Conservation (phyloP, 2,888 invertebrate genomes). For the Trachelus iudaicus region DNA sequence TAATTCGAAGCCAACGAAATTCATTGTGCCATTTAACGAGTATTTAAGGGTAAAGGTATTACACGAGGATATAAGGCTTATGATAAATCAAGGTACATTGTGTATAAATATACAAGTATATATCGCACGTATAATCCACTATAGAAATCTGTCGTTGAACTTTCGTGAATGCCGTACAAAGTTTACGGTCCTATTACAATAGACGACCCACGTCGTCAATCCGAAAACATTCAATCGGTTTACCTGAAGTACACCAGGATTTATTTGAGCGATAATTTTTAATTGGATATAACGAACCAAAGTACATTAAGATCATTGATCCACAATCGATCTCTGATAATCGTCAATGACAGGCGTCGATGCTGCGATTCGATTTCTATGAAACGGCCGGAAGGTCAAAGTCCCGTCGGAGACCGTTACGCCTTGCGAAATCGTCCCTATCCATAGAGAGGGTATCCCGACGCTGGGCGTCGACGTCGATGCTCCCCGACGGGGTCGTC, state of each 20-base stretch:
- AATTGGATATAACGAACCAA: neutral
- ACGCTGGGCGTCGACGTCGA: too few species aligned
- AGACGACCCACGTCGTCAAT: neutral
- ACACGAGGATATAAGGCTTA: neutral
- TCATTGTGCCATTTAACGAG: neutral
- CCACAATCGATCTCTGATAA: too few species aligned
- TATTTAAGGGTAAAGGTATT: too few species aligned
- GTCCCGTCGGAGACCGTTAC: too few species aligned
- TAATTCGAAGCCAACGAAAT: neutral
- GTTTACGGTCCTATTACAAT: neutral
- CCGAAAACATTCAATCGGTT: neutral
- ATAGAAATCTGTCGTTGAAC: neutral
- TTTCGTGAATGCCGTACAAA: neutral
- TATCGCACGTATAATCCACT: neutral
- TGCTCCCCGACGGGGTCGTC: neutral
- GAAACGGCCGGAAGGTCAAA: too few species aligned
- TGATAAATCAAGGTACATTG: neutral
- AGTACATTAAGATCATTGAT: neutral
- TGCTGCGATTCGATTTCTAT: too few species aligned
- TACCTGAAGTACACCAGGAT: neutral
- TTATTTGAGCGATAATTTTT: neutral
- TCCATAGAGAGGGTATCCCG: too few species aligned
- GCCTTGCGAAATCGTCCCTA: too few species aligned
- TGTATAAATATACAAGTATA: neutral
- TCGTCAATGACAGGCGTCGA: too few species aligned